Evolutionary conservation across 1,140 invertebrate species (phyloP).

Genomic region (Lineus longissimus): DNA sequence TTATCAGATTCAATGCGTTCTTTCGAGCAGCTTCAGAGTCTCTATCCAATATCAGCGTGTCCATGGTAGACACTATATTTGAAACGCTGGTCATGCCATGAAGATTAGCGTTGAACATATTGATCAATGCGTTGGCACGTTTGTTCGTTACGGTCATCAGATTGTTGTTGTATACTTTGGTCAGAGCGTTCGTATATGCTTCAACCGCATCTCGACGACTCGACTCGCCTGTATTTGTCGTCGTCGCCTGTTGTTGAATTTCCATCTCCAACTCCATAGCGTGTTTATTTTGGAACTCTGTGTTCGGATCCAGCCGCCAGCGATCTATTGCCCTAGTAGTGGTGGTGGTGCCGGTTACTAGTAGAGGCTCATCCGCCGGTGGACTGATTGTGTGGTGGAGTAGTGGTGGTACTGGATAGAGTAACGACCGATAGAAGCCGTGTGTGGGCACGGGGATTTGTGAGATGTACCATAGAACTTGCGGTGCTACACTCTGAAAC

Average conservation of each 20-base stretch:
- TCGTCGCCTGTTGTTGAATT: neutral
- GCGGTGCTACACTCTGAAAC: neutral
- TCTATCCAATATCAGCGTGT: neutral
- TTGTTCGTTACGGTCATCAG: neutral
- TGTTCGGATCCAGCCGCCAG: neutral
- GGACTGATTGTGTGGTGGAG: neutral
- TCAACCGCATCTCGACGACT: neutral
- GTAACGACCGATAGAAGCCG: neutral
- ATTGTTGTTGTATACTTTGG: neutral
- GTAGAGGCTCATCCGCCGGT: no score
- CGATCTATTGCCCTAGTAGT: constrained; percentile 1
- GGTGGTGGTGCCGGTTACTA: no score
- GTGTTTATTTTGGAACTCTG: neutral
- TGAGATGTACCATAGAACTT: neutral
- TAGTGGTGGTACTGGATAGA: neutral
- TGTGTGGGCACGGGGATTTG: neutral
- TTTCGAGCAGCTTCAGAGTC: neutral
- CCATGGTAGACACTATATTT: neutral
- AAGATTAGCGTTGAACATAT: neutral
- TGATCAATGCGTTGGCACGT: neutral
- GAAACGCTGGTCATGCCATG: neutral
- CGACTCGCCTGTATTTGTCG: no score
- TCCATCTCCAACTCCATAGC: neutral
- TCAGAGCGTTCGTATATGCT: neutral
- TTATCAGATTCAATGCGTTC: neutral